These are phyloP conservation scores for Drosophila bifasciata DNA, from an alignment of 1,140 invertebrate genomes.

Conservation along the genomic window DNA sequence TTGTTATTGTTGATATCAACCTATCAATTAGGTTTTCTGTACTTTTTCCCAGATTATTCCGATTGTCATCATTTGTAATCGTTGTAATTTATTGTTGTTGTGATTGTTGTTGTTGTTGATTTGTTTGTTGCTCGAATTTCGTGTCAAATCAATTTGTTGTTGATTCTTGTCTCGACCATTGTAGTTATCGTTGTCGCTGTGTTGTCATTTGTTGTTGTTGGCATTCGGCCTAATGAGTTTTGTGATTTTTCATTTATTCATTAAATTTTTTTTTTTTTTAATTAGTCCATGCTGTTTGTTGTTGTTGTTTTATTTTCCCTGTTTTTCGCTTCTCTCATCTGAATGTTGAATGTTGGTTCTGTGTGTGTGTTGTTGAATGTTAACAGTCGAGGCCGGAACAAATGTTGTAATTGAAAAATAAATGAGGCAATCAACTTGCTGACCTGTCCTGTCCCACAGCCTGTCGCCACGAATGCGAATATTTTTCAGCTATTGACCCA, in stretches of 20 bases:
- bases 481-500: conserved; percentile 78
- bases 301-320: conserved; percentile 50
- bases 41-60: conserved; percentile 36
- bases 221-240: conserved; percentile 74
- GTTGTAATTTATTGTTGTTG: conserved; percentile 12
- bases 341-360: conserved; percentile 23
- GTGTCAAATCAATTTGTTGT: conserved; percentile 44
- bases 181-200: conserved; percentile 38
- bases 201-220: conserved; percentile 67
- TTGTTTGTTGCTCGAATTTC: conserved; percentile 28
- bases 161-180: conserved; percentile 4
- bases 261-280: conserved; percentile 79
- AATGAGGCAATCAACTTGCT: conserved; percentile 81
- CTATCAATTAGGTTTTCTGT: conserved; percentile 59
- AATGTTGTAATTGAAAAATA: conserved; percentile 82
- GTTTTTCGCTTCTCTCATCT: background rate
- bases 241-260: conserved; percentile 80
- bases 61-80: conserved; percentile 38
- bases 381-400: conserved; percentile 50
- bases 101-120: conserved; percentile 31
- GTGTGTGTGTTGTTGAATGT: conserved; percentile 28
- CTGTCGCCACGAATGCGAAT: conserved; percentile 57
- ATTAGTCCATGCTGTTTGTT: no score
- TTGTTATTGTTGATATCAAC: conserved; percentile 24
- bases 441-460: conserved; percentile 81